A percentile compares a stretch with the other conserved stretches of the same genome.
These are phyloP conservation scores for Burhinus oedicnemus DNA, from an alignment of 2,113 vertebrate genomes.

Conservation along the genomic window DNA sequence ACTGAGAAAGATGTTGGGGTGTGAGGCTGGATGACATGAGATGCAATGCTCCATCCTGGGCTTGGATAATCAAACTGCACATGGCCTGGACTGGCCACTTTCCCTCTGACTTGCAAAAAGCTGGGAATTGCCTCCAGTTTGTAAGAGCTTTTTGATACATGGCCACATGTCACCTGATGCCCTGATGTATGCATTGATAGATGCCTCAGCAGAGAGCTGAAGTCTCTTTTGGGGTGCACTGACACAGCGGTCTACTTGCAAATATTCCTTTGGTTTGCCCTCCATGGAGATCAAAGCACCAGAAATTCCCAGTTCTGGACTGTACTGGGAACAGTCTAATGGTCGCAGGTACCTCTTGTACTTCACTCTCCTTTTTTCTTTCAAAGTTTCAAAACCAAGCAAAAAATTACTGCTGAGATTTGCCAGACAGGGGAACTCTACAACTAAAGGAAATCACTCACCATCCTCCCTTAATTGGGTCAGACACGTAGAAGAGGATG, in stretches of 20 bases:
- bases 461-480: background rate
- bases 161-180: accelerated
- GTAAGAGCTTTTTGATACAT: background rate
- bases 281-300: background rate
- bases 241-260: background rate
- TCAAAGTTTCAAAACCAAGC: background rate
- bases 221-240: background rate
- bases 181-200: background rate
- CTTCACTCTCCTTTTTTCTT: background rate
- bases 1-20: background rate
- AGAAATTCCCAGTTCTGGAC: background rate
- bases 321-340: background rate
- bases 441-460: background rate
- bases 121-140: background rate
- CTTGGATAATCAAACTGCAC: background rate
- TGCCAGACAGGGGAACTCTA: background rate
- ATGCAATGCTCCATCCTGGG: background rate
- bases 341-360: background rate
- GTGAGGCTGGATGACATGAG: background rate
- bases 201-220: background rate
- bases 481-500: background rate
- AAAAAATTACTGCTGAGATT: background rate
- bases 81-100: background rate
- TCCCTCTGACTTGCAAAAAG: background rate
- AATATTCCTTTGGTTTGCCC: background rate